phyloP scores from a whole-genome alignment of 1,140 invertebrate genomes.

The Phymorhynchus buccinoides region DNA sequence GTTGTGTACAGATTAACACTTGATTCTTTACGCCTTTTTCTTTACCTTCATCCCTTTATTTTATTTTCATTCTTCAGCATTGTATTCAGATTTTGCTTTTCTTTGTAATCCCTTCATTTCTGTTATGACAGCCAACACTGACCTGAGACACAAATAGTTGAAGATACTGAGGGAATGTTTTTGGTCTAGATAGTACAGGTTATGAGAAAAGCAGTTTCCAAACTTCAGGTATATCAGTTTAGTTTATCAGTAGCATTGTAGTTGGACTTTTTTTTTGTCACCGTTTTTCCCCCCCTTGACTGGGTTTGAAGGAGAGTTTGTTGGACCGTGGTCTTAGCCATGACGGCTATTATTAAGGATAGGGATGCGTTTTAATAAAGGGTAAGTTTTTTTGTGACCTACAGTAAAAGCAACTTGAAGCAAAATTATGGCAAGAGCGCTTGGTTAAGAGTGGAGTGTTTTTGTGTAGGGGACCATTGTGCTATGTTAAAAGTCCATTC shows the following conservation, averaged over 20 bases:
- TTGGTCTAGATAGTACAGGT: too few relatives aligned
- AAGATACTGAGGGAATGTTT: too few relatives aligned
- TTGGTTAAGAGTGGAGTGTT: conserved; percentile 28
- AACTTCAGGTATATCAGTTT: too few relatives aligned
- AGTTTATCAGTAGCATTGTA: neutral
- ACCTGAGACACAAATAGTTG: too few relatives aligned
- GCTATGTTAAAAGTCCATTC: conserved; percentile 18
- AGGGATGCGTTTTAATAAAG: neutral
- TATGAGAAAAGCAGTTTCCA: too few relatives aligned
- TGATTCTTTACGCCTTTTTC: neutral
- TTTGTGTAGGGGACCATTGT: conserved; percentile 40
- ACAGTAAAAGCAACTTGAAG: neutral
- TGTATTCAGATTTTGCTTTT: too few relatives aligned
- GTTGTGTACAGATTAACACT: neutral
- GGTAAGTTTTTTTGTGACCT: neutral
- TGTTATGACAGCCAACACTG: too few relatives aligned
- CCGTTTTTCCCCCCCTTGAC: neutral
- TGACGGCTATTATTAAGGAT: neutral
- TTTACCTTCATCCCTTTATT: neutral
- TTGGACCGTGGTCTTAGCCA: neutral
- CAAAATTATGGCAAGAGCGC: neutral
- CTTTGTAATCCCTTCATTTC: too few relatives aligned
- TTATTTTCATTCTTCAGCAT: neutral
- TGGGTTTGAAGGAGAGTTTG: neutral
- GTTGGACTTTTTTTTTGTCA: neutral